Percentiles rank a stretch among this genome's conserved stretches.
Conservation (phyloP, 2,797 vertebrate species). For the Centroberyx gerrardi region DNA sequence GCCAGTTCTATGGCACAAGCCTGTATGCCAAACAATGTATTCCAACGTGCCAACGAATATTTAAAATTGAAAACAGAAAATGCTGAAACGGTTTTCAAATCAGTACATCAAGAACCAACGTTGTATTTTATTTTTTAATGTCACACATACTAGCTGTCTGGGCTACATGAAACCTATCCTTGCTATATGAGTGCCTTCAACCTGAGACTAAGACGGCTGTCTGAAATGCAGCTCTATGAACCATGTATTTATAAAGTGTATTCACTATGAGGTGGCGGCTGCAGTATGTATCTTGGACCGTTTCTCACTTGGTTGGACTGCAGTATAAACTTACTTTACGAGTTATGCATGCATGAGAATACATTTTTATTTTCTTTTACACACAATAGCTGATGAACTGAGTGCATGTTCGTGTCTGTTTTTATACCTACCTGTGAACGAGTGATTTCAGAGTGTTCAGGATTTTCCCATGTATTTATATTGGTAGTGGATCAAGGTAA, state of each 20-base stretch:
- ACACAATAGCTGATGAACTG: constrained; percentile 49
- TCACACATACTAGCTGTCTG: neutral
- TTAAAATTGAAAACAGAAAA: constrained; percentile 32
- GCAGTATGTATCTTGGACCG: constrained; percentile 40
- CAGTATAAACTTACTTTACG: constrained; percentile 53
- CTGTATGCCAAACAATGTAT: constrained; percentile 71
- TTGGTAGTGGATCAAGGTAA: constrained; percentile 40
- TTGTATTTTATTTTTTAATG: constrained; percentile 26
- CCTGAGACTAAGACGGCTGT: constrained; percentile 47
- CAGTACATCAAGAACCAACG: constrained; percentile 25
- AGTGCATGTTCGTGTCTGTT: constrained; percentile 60
- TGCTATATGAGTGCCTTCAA: constrained; percentile 78
- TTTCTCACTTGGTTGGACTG: constrained; percentile 48
- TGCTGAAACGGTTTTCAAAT: constrained; percentile 25
- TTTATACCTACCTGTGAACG: constrained; percentile 50
- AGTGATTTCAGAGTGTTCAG: constrained; percentile 45
- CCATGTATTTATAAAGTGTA: constrained; percentile 54
- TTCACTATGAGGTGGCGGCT: constrained; percentile 53
- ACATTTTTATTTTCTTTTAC: constrained; percentile 25
- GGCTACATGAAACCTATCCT: constrained; percentile 11
- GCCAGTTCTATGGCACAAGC: constrained; percentile 68
- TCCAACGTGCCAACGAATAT: constrained; percentile 67
- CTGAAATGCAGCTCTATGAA: constrained; percentile 22
- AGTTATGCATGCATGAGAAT: constrained; percentile 42
- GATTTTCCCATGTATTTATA: constrained; percentile 65